Evolutionary conservation across 2,888 invertebrate genomes (phyloP).

Genomic region (Cremastinae sp.): DNA sequence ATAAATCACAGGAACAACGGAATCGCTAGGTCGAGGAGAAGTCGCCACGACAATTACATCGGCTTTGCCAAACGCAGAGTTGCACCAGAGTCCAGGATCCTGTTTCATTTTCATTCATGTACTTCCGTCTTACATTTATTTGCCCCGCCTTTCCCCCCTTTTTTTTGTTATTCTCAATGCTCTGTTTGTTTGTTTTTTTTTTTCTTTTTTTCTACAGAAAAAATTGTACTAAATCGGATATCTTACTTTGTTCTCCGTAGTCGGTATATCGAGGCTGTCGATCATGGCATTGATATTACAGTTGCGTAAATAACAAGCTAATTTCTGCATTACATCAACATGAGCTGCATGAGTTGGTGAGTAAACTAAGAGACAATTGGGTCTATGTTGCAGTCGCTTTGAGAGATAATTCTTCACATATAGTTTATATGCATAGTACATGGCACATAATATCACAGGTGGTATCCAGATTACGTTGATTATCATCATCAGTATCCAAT

Average conservation of each 20-base stretch:
- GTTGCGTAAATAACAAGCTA: slow-evolving; percentile 74
- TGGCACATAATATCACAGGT: slow-evolving; percentile 73
- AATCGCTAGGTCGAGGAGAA: slow-evolving; percentile 70
- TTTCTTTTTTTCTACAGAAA: background rate
- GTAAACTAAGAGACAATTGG: slow-evolving; percentile 77
- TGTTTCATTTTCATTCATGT: slow-evolving; percentile 54
- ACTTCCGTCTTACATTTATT: too few relatives aligned
- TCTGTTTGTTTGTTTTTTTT: background rate
- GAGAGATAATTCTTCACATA: slow-evolving; percentile 67
- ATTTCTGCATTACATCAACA: slow-evolving; percentile 73
- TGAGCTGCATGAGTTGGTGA: slow-evolving; percentile 75
- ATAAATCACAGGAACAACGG: slow-evolving; percentile 68
- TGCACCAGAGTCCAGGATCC: slow-evolving; percentile 77
- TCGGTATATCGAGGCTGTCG: slow-evolving; percentile 74
- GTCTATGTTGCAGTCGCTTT: slow-evolving; percentile 60
- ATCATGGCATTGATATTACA: slow-evolving; percentile 76
- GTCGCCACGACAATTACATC: slow-evolving; percentile 74
- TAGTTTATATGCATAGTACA: slow-evolving; percentile 73
- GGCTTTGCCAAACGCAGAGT: slow-evolving; percentile 72
- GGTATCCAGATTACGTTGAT: slow-evolving; percentile 77
- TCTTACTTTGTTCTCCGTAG: slow-evolving; percentile 73
- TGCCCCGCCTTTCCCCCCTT: too few relatives aligned
- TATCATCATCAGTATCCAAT: slow-evolving; percentile 76
- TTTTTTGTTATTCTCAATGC: background rate
- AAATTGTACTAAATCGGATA: too few relatives aligned